Base-by-base conservation (phyloP, 1,140 invertebrate species). In the Drosophila yakuba region DNA sequence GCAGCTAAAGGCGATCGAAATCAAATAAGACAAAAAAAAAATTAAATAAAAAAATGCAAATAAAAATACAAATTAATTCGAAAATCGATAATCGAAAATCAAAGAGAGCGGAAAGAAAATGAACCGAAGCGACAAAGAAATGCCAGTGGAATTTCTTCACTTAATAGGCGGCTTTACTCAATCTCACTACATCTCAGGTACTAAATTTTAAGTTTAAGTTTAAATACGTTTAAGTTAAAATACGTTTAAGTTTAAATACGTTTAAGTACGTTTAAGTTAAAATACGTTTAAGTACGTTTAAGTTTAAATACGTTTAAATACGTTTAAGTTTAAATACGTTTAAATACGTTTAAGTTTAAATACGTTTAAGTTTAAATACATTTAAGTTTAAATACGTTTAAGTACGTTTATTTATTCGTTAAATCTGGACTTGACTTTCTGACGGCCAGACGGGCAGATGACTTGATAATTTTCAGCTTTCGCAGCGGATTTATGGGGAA, bases 121-220 rank as follows among this genome's bases (percentile, higher is more conserved):
- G 41, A 71, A 14, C 17, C 2, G 20, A 20, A 20, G 20, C 32
- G 14, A 55, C 28, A 59, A 54, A 67, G 52, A 67, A 67, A 67
- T 52, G 39, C 51, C 44, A 47, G 64, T 5, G 74, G 63, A 61
- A 68, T 77, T 61, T 78, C 74, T 77, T 68, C 50, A 41, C 35
- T 73, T 57, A 51, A 72, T 52, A 55, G 51, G 11, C 23, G 12
- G 23, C 43, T 17, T 17, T 17, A 17, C 15, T 54, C 20, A 20
- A 2, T 20, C 20, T 20, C 32, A 17, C 56, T 23, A 20, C 12
- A 28, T 12, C n/a, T 15, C 35, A 38, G 50, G 14, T 25, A 43
- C 54, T 43, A 8, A 10, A 20, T 17, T 17, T 6, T 3, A 38
- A 14, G 14, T 14, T 12, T 12, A 14, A 17, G 17, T 17, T 17